A percentile compares a stretch with the other conserved stretches of the same genome.
phyloP scores from a whole-genome alignment of 2,888 invertebrate species.

The Mycogona germanica region DNA sequence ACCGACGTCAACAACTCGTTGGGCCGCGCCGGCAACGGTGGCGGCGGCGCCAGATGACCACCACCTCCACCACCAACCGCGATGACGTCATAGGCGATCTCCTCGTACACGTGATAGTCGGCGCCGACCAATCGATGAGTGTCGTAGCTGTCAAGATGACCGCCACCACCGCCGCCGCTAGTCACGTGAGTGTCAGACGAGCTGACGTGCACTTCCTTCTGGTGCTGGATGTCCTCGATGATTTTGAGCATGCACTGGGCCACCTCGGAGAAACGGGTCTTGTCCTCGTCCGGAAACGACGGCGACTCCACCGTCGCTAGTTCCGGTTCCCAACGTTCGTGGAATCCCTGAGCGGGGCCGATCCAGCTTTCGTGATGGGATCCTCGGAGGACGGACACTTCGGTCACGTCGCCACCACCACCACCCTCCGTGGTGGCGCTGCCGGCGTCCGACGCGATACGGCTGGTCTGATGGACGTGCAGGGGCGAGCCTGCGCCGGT shows the following conservation, averaged over 20 bases:
- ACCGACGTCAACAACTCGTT: conserved; percentile 16
- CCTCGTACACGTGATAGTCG: conserved; percentile 32
- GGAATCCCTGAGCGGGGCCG: no score
- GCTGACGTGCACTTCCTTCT: conserved; percentile 20
- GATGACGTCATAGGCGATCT: conserved; percentile 28
- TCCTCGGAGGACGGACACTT: not conserved
- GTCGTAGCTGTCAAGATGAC: conserved; percentile 12
- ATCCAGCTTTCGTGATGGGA: not conserved
- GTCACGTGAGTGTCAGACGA: conserved; percentile 8
- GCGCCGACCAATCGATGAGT: conserved; percentile 19
- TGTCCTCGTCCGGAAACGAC: conserved; percentile 6
- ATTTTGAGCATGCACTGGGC: conserved; percentile 32
- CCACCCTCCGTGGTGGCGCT: no score
- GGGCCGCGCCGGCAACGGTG: conserved; percentile 27
- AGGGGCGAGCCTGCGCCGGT: no score
- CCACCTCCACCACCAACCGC: not conserved
- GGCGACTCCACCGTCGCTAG: not conserved
- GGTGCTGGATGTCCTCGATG: conserved; percentile 30
- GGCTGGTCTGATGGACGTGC: no score
- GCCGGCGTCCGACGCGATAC: no score
- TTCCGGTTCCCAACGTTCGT: no score
- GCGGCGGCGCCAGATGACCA: no score
- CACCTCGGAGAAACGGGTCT: conserved; percentile 29
- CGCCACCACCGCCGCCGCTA: conserved; percentile 12
- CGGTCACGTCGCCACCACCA: not conserved